Conservation (phyloP, 2,797 vertebrate genomes). For the Cetoscarus ocellatus region DNA sequence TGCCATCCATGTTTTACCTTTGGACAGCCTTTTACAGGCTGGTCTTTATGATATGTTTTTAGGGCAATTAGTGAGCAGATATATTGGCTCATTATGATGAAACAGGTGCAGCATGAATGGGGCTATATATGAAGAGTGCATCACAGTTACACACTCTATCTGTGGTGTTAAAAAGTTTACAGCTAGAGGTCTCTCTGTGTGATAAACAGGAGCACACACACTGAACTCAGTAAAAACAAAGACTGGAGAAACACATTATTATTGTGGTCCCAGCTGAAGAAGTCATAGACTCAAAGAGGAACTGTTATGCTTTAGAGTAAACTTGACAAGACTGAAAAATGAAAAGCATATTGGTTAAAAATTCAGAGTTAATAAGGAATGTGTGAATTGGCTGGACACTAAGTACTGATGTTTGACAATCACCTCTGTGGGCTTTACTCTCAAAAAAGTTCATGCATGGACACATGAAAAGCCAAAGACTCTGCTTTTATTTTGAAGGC, state of each 20-base stretch:
- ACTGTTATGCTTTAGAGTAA: no score
- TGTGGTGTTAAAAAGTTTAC: constrained; percentile 56
- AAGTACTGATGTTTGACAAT: background rate
- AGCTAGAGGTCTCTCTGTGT: constrained; percentile 27
- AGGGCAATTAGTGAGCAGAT: constrained; percentile 88
- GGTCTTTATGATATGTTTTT: constrained; percentile 88
- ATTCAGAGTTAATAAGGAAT: no score
- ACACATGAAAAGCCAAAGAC: constrained; percentile 13
- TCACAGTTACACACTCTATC: constrained; percentile 66
- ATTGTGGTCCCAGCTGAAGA: constrained; percentile 19
- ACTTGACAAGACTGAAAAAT: constrained; percentile 33
- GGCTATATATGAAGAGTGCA: constrained; percentile 77
- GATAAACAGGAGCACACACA: constrained; percentile 44
- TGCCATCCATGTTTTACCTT: constrained; percentile 80
- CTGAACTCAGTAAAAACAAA: constrained; percentile 24
- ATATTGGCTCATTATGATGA: constrained; percentile 88
- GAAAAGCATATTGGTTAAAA: no score
- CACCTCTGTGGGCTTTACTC: background rate
- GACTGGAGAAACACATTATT: constrained; percentile 35
- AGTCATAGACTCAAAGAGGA: constrained; percentile 19
- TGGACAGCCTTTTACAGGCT: constrained; percentile 74
- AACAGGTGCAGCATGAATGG: constrained; percentile 86
- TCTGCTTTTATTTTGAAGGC: no score
- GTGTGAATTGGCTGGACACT: constrained; percentile 53
- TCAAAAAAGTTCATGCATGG: background rate